These are phyloP conservation scores for Cynodonichthys magdalenae DNA, from an alignment of 2,797 vertebrate genomes.

Conservation along the genomic window DNA sequence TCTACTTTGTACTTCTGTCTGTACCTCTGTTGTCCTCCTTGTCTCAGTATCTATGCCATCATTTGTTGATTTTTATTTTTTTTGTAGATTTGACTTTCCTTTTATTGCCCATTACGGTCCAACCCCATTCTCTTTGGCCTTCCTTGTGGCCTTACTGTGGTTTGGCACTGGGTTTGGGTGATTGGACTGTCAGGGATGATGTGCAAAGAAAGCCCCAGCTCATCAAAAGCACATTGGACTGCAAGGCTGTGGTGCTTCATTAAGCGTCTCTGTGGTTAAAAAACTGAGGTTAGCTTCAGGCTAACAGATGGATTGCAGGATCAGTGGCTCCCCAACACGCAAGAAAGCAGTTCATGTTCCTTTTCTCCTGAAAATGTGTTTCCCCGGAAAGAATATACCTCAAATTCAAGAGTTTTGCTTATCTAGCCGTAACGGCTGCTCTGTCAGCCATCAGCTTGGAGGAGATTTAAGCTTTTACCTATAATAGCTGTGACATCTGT, in stretches of 20 bases:
- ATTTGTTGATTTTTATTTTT: conserved; percentile 38
- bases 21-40: conserved; percentile 9
- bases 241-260: conserved; percentile 62
- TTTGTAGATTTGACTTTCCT: conserved; percentile 62
- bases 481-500: conserved; percentile 54
- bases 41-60: conserved; percentile 24
- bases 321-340: conserved; percentile 50
- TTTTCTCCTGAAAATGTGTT: conserved; percentile 34
- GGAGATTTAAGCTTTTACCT: conserved; percentile 46
- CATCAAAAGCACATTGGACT: conserved; percentile 61
- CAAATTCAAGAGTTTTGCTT: conserved; percentile 35
- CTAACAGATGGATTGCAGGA: conserved; percentile 63
- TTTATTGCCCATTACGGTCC: conserved; percentile 43
- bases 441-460: conserved; percentile 29
- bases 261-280: conserved; percentile 53
- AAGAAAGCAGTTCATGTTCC: conserved; percentile 33
- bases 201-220: conserved; percentile 64
- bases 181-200: conserved; percentile 69
- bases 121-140: conserved; percentile 23
- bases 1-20: conserved; percentile 10
- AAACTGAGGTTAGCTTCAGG: conserved; percentile 61
- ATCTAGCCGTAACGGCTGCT: conserved; percentile 28
- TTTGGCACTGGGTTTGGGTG: conserved; percentile 65
- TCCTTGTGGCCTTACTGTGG: conserved; percentile 56
- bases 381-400: conserved; percentile 12